Base-by-base conservation (phyloP, 2,888 invertebrate species). In the Oithona nana region DNA sequence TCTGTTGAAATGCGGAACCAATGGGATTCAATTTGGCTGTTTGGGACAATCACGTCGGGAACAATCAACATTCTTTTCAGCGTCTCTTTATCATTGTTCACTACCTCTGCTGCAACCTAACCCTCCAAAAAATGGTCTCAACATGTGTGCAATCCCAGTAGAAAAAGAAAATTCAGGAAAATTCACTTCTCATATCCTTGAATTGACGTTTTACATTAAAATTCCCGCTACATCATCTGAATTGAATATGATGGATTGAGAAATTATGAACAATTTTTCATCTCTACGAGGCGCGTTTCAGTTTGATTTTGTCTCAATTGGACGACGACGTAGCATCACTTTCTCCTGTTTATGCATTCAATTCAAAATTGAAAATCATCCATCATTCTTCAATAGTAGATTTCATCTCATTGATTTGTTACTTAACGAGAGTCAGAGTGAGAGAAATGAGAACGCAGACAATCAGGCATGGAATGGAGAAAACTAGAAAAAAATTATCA, bases 1-100 rank as follows among this genome's bases (percentile, higher is more conserved):
- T 39, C 39, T 54, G 54, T 16, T 24, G 54, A 54, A 54, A 54
- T 54, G 54, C 54, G 54, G 22, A 26, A 26, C 54, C 24, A 54
- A 54, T 54, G 22, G 26, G 54, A 54, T 54, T 54, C 54, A 54
- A 54, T 54, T 54, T 54, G 54, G 54, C 22, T 54, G 54, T 54
- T 54, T 54, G 22, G 54, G 26, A 54, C 39, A 39, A 39, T 39
- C 39, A 39, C 39, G 39, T 39, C 39, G 39, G 8, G 39, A 39
- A 39, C 39, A 39, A 39, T 39, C 39, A 39, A 39, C 39, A 39
- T 39, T 39, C 39, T 39, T 39, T 39, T 39, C 39, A 39, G 8
- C 39, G 39, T 39, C 39, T 39, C 39, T 39, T 39, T 39, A 39
- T 39, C 6, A 39, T 39, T 39, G 39, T 39, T 39, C 39, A 39